A percentile compares a stretch with the other conserved stretches of the same genome.
These are phyloP conservation scores for Scalopus aquaticus DNA, from an alignment of 2,113 vertebrate genomes.

Conservation along the genomic window DNA sequence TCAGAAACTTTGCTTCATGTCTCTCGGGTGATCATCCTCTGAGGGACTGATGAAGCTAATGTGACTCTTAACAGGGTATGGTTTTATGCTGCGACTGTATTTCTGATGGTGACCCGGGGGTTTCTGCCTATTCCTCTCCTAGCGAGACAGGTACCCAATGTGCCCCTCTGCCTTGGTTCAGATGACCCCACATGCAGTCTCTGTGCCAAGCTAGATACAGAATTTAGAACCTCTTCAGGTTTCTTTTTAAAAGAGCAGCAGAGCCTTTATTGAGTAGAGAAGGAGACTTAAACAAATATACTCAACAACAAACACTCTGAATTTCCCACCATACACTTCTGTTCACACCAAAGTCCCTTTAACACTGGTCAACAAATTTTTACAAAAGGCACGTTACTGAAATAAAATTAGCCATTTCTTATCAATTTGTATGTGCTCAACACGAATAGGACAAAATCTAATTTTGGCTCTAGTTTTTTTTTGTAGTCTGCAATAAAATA, in stretches of 20 bases:
- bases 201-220: neutral
- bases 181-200: neutral
- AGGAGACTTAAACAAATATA: neutral
- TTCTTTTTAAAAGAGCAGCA: neutral
- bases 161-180: neutral
- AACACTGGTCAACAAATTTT: no score
- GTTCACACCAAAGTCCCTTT: neutral
- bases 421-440: no score
- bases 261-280: neutral
- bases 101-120: neutral
- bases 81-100: neutral
- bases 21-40: neutral
- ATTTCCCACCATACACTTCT: neutral
- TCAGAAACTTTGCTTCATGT: neutral
- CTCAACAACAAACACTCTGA: neutral
- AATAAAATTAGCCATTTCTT: no score
- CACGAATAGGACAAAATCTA: no score
- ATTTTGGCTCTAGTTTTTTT: no score
- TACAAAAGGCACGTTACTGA: no score
- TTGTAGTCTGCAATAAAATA: no score
- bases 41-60: neutral
- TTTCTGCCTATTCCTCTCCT: neutral
- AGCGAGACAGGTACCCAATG: neutral
- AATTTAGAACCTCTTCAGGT: neutral
- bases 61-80: neutral